These are phyloP conservation scores for Ethmia dodecea DNA, from an alignment of 2,888 invertebrate genomes.

Conservation along the genomic window DNA sequence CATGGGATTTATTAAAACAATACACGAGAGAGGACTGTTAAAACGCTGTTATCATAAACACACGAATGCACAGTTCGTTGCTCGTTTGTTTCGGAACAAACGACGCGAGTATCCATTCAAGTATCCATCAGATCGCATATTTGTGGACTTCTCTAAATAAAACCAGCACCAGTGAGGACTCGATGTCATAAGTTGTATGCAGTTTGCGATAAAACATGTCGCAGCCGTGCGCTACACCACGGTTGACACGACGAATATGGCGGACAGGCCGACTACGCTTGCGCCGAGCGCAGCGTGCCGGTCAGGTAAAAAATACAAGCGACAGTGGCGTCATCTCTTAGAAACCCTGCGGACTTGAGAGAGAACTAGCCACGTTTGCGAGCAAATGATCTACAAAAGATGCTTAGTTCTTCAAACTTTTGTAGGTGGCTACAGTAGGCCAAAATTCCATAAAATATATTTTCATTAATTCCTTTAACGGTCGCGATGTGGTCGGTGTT, in stretches of 20 bases:
- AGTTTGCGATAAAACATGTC: slow-evolving; percentile 72
- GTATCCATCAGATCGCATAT: slow-evolving; percentile 59
- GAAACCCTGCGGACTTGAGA: slow-evolving; percentile 25
- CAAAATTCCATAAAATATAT: no score
- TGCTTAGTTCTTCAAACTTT: not conserved
- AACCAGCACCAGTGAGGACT: slow-evolving; percentile 53
- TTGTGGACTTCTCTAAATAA: slow-evolving; percentile 47
- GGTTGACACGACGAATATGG: slow-evolving; percentile 77
- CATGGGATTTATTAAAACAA: slow-evolving; percentile 57
- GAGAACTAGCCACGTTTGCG: not conserved
- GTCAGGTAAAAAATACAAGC: slow-evolving; percentile 55
- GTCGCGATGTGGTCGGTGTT: no score
- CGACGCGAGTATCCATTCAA: slow-evolving; percentile 53
- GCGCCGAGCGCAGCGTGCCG: slow-evolving; percentile 39
- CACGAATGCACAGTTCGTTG: slow-evolving; percentile 72
- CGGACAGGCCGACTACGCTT: slow-evolving; percentile 76
- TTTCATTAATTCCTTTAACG: no score
- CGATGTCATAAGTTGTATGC: slow-evolving; percentile 59
- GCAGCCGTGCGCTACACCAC: slow-evolving; percentile 69
- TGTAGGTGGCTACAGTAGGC: not conserved
- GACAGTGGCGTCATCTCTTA: slow-evolving; percentile 41
- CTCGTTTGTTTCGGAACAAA: slow-evolving; percentile 66
- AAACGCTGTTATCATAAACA: slow-evolving; percentile 72
- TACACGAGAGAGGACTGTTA: slow-evolving; percentile 61
- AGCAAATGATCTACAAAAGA: not conserved